phyloP scores from a whole-genome alignment of 2,888 invertebrate species.

The Leptinotarsa peninsularis region DNA sequence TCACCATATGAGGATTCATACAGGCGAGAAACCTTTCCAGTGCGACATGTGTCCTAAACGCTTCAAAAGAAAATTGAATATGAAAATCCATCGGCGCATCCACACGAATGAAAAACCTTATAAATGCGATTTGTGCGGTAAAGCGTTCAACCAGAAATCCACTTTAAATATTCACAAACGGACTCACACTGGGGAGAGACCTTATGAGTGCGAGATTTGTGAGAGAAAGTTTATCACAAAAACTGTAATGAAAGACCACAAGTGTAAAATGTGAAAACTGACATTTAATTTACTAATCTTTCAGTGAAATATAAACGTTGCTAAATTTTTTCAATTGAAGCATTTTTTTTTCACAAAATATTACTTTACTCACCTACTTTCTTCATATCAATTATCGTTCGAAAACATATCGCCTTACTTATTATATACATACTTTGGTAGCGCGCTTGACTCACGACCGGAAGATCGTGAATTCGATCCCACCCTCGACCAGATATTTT shows the following conservation, averaged over 20 bases:
- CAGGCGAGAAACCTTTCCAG: constrained; percentile 11
- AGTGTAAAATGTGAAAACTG: constrained; percentile 12
- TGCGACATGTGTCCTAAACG: constrained; percentile 17
- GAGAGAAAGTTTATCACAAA: constrained; percentile 10
- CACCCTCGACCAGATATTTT: too few species aligned
- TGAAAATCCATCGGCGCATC: constrained; percentile 35
- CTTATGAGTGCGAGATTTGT: constrained; percentile 1
- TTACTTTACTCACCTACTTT: too few species aligned
- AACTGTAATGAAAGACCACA: constrained; percentile 5
- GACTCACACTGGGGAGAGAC: constrained; percentile 9
- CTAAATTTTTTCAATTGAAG: too few species aligned
- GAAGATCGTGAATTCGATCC: too few species aligned
- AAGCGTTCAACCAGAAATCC: constrained; percentile 54
- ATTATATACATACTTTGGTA: too few species aligned
- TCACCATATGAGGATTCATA: constrained; percentile 12
- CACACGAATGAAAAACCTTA: constrained; percentile 54
- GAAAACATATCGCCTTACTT: too few species aligned
- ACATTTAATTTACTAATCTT: neutral
- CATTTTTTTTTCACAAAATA: too few species aligned
- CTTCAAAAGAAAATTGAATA: constrained; percentile 9
- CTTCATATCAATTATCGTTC: too few species aligned
- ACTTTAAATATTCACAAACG: constrained; percentile 45
- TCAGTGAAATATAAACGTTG: too few species aligned
- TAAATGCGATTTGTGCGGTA: constrained; percentile 48
- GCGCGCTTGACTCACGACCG: too few species aligned